Evolutionary conservation across 2,888 invertebrate species (phyloP).

Genomic region (Metalampra italica): DNA sequence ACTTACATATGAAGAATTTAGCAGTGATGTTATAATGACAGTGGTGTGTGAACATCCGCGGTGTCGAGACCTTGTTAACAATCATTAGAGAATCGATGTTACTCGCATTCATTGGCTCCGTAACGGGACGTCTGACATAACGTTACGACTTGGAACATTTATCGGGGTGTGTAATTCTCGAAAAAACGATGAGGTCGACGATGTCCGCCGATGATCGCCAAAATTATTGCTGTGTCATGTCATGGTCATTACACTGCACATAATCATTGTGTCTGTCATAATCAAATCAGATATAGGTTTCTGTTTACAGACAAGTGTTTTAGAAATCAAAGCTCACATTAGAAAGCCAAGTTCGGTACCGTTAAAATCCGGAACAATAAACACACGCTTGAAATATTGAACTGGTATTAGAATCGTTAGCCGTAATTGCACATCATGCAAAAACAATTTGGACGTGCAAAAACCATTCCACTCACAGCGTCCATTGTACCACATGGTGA

Average conservation of each 20-base stretch:
- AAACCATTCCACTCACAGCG: constrained; percentile 41
- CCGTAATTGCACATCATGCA: constrained; percentile 63
- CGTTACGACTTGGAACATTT: constrained; percentile 24
- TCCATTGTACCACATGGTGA: constrained; percentile 37
- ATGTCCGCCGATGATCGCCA: constrained; percentile 40
- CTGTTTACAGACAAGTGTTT: constrained; percentile 22
- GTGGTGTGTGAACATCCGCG: constrained; percentile 26
- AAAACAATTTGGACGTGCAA: constrained; percentile 42
- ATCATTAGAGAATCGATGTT: constrained; percentile 41
- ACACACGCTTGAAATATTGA: constrained; percentile 51
- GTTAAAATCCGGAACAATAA: constrained; percentile 49
- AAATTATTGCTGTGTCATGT: constrained; percentile 19
- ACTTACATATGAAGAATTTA: constrained; percentile 20
- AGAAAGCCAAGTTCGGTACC: constrained; percentile 61
- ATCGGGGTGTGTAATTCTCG: constrained; percentile 34
- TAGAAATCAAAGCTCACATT: constrained; percentile 51
- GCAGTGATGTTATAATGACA: constrained; percentile 29
- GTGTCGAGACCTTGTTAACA: constrained; percentile 41
- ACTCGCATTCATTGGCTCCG: constrained; percentile 30
- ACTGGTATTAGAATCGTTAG: constrained; percentile 54
- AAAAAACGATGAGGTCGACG: constrained; percentile 32
- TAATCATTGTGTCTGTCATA: constrained; percentile 55
- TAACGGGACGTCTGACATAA: constrained; percentile 31
- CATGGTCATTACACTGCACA: constrained; percentile 39
- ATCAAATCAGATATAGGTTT: constrained; percentile 51